Evolutionary conservation across 2,888 invertebrate genomes (phyloP).

Genomic region (Pterobdella sp.): DNA sequence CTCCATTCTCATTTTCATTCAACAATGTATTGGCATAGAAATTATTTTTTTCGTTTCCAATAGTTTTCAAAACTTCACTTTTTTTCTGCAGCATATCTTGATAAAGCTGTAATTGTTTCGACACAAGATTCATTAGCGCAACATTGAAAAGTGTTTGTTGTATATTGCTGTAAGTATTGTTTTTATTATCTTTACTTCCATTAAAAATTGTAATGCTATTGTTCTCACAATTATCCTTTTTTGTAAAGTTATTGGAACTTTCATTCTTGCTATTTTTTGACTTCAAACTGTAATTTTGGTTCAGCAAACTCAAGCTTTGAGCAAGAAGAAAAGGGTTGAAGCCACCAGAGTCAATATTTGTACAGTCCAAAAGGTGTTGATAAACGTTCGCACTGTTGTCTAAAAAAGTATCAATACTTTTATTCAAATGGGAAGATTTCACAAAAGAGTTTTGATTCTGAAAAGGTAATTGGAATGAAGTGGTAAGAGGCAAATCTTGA

Average conservation of each 20-base stretch:
- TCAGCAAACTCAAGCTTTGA: neutral
- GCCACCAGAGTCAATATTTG: neutral
- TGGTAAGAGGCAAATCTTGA: too few relatives aligned
- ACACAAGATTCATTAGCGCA: neutral
- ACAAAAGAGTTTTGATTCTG: too few relatives aligned
- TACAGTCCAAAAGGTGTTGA: too few relatives aligned
- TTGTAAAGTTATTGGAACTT: neutral
- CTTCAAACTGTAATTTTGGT: neutral
- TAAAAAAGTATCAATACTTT: too few relatives aligned
- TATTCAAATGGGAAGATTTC: too few relatives aligned
- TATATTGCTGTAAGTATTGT: neutral
- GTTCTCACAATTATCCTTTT: neutral
- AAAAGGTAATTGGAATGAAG: too few relatives aligned
- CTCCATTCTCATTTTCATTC: too few relatives aligned
- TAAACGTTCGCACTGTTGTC: too few relatives aligned
- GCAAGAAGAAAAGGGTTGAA: slow-evolving; percentile 1
- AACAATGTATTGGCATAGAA: too few relatives aligned
- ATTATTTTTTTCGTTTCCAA: too few relatives aligned
- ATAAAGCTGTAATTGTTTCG: slow-evolving; percentile 3
- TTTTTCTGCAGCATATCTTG: slow-evolving; percentile 10
- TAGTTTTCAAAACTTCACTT: neutral
- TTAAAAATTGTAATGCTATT: neutral
- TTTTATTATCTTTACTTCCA: neutral
- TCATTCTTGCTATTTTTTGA: neutral
- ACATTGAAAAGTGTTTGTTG: slow-evolving; percentile 11